Evolutionary conservation across 2,113 vertebrate species (phyloP).

Genomic region (Xiphophorus couchianus): DNA sequence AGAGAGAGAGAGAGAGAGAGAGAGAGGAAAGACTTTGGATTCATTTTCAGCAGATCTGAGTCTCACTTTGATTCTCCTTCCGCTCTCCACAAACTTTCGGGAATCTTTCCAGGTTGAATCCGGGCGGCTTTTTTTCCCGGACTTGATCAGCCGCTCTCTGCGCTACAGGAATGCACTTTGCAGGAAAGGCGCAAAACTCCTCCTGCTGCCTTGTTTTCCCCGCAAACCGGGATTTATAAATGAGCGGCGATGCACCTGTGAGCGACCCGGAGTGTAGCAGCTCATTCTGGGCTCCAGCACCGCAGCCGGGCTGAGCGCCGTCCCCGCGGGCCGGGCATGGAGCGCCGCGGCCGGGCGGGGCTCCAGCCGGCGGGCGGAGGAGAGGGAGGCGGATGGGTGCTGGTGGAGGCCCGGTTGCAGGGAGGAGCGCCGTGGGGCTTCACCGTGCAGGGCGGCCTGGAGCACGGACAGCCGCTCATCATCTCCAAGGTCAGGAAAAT

Average conservation of each 20-base stretch:
- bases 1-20: constrained; percentile 75
- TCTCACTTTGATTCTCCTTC: constrained; percentile 1
- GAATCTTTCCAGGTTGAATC: neutral
- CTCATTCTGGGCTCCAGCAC: constrained; percentile 21
- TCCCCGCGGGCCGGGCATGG: constrained; percentile 44
- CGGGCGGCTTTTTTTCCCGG: neutral
- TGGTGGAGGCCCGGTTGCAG: constrained; percentile 87
- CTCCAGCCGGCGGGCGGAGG: constrained; percentile 59
- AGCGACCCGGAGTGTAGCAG: constrained; percentile 15
- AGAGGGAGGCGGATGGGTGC: constrained; percentile 71
- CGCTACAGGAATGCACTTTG: constrained; percentile 60
- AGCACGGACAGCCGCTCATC: constrained; percentile 88
- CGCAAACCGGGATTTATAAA: constrained; percentile 15
- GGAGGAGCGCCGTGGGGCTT: constrained; percentile 97
- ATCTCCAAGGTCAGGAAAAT: constrained; percentile 91
- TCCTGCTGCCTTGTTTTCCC: constrained; percentile 9
- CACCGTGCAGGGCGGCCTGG: constrained; percentile 92
- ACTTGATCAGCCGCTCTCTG: constrained; percentile 20
- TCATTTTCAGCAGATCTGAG: constrained; percentile 12
- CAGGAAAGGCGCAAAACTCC: constrained; percentile 30
- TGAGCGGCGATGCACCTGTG: constrained; percentile 46
- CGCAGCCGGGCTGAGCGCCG: constrained; percentile 27
- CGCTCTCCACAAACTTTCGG: constrained; percentile 11
- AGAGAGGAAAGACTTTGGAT: constrained; percentile 71
- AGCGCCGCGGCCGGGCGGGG: constrained; percentile 52